These are phyloP conservation scores for Drosophila kohkoa DNA, from an alignment of 1,140 invertebrate species.

Conservation along the genomic window DNA sequence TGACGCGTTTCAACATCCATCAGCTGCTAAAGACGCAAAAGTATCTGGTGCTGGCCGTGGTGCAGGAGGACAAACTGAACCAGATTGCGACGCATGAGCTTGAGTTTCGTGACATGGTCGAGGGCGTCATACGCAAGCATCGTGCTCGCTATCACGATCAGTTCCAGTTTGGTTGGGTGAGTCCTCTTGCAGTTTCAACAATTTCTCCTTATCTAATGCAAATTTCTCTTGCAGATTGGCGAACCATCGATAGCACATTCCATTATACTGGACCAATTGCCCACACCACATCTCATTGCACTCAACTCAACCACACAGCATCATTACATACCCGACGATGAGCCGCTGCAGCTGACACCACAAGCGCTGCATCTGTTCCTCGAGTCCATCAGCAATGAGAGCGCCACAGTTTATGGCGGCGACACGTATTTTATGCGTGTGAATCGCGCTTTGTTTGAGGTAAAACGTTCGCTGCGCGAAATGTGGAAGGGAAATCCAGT, in stretches of 20 bases:
- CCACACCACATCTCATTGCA: constrained; percentile 94
- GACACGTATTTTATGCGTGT: constrained; percentile 89
- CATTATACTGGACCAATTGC: constrained; percentile 93
- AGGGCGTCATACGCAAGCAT: constrained; percentile 92
- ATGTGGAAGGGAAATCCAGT: constrained; percentile 97
- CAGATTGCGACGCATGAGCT: constrained; percentile 92
- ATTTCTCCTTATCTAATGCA: constrained; percentile 40
- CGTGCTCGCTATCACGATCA: constrained; percentile 91
- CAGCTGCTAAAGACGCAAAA: constrained; percentile 94
- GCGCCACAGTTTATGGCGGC: constrained; percentile 92
- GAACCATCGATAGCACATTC: constrained; percentile 94
- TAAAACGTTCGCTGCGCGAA: constrained; percentile 89
- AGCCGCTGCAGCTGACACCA: constrained; percentile 91
- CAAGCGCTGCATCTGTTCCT: constrained; percentile 92
- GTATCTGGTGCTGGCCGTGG: constrained; percentile 93
- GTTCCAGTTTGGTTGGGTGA: constrained; percentile 96
- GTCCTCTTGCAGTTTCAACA: neutral
- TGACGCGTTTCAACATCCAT: constrained; percentile 92
- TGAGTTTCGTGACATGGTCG: constrained; percentile 94
- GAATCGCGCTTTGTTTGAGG: constrained; percentile 92
- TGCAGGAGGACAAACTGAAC: constrained; percentile 94
- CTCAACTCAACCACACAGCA: constrained; percentile 95
- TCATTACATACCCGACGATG: constrained; percentile 95
- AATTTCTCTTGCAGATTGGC: constrained; percentile 86
- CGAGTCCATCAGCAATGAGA: constrained; percentile 90